A percentile compares a stretch with the other conserved stretches of the same genome.
These are phyloP conservation scores for Mus pahari DNA, from an alignment of 2,113 vertebrate genomes.

Conservation along the genomic window DNA sequence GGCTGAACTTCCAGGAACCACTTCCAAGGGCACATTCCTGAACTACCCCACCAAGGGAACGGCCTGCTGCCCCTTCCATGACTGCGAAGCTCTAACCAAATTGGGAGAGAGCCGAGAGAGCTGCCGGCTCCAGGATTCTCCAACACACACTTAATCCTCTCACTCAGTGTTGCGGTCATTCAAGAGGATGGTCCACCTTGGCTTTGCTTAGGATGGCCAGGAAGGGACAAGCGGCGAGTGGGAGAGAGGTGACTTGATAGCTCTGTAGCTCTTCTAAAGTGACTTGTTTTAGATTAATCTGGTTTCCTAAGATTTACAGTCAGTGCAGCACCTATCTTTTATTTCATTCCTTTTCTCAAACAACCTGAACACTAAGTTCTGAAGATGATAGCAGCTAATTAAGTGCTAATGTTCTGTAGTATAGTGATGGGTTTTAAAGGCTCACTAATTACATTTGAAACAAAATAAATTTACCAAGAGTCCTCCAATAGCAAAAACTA, in stretches of 20 bases:
- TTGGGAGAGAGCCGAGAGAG: not conserved
- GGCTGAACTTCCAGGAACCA: constrained; percentile 35
- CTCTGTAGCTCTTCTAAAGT: constrained; percentile 34
- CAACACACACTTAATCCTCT: not conserved
- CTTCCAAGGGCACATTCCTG: constrained; percentile 20
- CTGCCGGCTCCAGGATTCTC: not conserved
- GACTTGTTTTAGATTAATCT: constrained; percentile 30
- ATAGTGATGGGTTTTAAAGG: constrained; percentile 34
- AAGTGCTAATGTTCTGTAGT: constrained; percentile 42
- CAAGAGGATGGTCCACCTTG: not conserved
- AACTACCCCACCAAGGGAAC: not conserved
- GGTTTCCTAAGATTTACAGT: constrained; percentile 51
- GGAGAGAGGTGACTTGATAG: not conserved
- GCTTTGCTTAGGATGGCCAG: not conserved
- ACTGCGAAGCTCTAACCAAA: not conserved
- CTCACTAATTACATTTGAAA: constrained; percentile 51
- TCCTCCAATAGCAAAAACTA: constrained; percentile 45
- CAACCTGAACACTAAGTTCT: constrained; percentile 26
- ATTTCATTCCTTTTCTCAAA: constrained; percentile 62
- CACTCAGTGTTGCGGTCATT: not conserved
- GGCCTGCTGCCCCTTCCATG: not conserved
- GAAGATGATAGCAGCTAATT: constrained; percentile 38
- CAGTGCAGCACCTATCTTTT: constrained; percentile 38
- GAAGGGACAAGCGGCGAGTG: not conserved
- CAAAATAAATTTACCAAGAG: constrained; percentile 53